Evolutionary conservation across 2,888 invertebrate species (phyloP), one percentile per base, ranked within the genome.

Genomic region (Mesochorus sp.): DNA sequence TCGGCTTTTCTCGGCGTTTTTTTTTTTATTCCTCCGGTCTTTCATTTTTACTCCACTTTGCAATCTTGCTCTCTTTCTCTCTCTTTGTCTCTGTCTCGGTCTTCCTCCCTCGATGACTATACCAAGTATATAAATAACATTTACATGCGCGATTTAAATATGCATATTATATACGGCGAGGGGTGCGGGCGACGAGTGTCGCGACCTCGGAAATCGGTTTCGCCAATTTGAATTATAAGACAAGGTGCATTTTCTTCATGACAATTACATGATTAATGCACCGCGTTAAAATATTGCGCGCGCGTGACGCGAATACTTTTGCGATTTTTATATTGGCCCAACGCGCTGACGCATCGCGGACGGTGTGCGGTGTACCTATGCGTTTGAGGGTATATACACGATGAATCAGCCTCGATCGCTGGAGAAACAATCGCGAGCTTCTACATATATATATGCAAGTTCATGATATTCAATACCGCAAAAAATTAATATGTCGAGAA

Each of bases 191-290:
- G 24, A 53, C 31, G 17, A 55, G 62, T 53, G 62, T 62, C 62
- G 55, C 10, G 53, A 64, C 72, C 72, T 55, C 62, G 62, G 44
- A 55, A 55, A 53, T 51, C 42, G 26, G 34, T 42, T 62, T 26
- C 6, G 19, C n/a, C 39, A 14, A 21, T 53, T 17, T 44, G 47
- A 42, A 55, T 34, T 57, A 24, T 24, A 47, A 34, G 28, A 19
- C 8, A n/a, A 8, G 31, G 44, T 39, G 21, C 51, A 61, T 49
- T 12, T 37, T 4, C 19, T 21, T 8, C 21, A 17, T 26, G 10
- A 37, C 51, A 37, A 71, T 59, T 34, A 49, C 24, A 12, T 42
- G 61, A 61, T 61, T 53, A 59, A 71, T 42, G 21, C 61, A 26
- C 10, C 3, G 28, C 17, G 19, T 37, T 37, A n/a, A n/a, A 24